These are phyloP conservation scores for Mongoloraphidia duomilia DNA, from an alignment of 2,888 invertebrate species.

Conservation along the genomic window DNA sequence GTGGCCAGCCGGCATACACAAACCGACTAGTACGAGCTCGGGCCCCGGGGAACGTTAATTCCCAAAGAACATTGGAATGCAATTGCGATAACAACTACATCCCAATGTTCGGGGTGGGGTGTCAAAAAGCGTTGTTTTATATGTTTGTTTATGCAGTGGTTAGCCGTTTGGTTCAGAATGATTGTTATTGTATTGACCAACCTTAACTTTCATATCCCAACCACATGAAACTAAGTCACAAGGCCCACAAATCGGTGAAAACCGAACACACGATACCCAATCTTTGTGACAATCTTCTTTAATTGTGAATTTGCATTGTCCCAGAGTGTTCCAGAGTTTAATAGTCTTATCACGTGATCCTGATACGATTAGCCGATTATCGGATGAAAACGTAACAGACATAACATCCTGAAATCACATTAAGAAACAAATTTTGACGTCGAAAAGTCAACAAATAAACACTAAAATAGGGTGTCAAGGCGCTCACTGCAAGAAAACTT, in stretches of 20 bases:
- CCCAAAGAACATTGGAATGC: no score
- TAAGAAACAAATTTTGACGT: slow-evolving; percentile 15
- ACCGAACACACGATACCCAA: slow-evolving; percentile 96
- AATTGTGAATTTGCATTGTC: slow-evolving; percentile 99
- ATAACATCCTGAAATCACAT: slow-evolving; percentile 66
- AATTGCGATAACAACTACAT: no score
- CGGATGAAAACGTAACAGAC: slow-evolving; percentile 98
- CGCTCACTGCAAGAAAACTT: no score
- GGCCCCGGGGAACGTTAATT: no score
- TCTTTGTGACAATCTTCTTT: slow-evolving; percentile 90
- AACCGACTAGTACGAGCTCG: no score
- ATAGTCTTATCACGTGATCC: slow-evolving; percentile 98
- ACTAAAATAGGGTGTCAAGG: no score
- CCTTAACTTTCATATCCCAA: slow-evolving; percentile 97
- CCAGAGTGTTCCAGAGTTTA: slow-evolving; percentile 98
- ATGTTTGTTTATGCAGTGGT: no score
- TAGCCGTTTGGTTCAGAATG: slow-evolving; percentile 10
- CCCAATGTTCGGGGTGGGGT: neutral
- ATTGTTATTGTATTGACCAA: slow-evolving; percentile 21
- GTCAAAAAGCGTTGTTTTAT: no score
- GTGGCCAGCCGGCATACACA: no score
- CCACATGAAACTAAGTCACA: slow-evolving; percentile 98
- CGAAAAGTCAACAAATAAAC: slow-evolving; percentile 4
- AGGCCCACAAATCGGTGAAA: slow-evolving; percentile 95
- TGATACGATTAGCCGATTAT: slow-evolving; percentile 99